phyloP scores from a whole-genome alignment of 1,140 invertebrate species.

The Euura saliciscinereae region DNA sequence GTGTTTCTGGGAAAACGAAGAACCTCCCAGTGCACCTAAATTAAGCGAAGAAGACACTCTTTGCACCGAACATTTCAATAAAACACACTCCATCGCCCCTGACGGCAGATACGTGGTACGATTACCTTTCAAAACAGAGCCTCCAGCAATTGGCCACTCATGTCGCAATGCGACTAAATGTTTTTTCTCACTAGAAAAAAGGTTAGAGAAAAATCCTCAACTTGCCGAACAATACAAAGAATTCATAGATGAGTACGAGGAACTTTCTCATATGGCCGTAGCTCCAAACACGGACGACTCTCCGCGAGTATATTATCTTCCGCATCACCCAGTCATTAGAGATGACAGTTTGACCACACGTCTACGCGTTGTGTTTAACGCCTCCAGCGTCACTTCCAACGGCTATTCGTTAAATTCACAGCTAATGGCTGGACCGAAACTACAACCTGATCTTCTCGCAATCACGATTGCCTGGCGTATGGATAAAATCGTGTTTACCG shows the following conservation, averaged over 20 bases:
- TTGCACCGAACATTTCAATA: too few species aligned
- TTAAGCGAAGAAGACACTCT: too few species aligned
- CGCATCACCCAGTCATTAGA: neutral
- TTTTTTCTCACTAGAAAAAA: too few species aligned
- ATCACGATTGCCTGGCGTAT: conserved; percentile 11
- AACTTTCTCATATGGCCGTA: conserved; percentile 38
- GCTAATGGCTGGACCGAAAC: conserved; percentile 18
- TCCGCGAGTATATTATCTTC: neutral
- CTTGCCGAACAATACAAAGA: conserved; percentile 21
- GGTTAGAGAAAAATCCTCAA: too few species aligned
- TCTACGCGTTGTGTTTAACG: conserved; percentile 28
- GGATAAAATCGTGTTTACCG: conserved; percentile 24
- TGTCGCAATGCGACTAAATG: too few species aligned
- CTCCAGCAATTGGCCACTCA: too few species aligned
- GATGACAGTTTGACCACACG: conserved; percentile 19
- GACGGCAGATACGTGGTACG: too few species aligned
- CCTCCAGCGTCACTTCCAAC: neutral
- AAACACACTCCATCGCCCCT: too few species aligned
- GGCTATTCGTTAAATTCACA: conserved; percentile 23
- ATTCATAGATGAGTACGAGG: conserved; percentile 40
- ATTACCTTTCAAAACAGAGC: too few species aligned
- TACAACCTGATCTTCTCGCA: conserved; percentile 12
- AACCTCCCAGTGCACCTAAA: too few species aligned
- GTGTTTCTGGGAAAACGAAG: too few species aligned
- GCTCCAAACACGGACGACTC: neutral